Conservation (phyloP, 2,797 vertebrate species). For the Cossypha dichroa region DNA sequence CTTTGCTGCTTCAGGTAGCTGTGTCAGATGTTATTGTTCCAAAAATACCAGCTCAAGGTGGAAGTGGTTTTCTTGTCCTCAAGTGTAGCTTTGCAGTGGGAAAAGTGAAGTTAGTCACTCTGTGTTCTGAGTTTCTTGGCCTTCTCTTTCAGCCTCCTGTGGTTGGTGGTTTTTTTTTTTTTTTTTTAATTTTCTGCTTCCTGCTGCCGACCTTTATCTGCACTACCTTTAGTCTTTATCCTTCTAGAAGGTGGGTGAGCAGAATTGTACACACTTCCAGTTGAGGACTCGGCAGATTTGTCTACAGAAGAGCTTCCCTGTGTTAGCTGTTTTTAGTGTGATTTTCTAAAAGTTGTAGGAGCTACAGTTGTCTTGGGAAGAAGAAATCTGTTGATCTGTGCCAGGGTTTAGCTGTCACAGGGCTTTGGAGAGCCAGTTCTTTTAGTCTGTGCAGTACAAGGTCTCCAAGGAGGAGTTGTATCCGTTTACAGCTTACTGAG, state of each 20-base stretch:
- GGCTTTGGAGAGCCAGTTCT: not conserved
- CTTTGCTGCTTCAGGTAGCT: not conserved
- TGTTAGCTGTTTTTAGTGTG: not conserved
- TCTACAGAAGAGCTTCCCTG: not conserved
- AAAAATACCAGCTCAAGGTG: not conserved
- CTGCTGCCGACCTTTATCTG: not conserved
- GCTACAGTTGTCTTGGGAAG: not conserved
- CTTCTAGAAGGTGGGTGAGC: not conserved
- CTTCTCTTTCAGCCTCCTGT: not conserved
- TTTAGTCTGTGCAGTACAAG: not conserved
- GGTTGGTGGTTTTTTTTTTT: not conserved
- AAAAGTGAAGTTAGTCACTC: not conserved
- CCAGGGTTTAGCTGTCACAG: not conserved
- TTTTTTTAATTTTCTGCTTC: fast-evolving
- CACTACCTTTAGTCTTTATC: not conserved
- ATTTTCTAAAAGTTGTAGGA: not conserved
- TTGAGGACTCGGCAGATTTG: fast-evolving
- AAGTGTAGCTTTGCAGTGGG: not conserved
- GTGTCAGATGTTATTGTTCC: not conserved
- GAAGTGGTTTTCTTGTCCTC: not conserved
- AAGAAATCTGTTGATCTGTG: not conserved
- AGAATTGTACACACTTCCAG: fast-evolving
- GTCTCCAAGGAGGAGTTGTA: not conserved
- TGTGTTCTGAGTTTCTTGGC: not conserved
- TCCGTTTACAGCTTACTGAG: not conserved